These are phyloP conservation scores for Halocynthia aurantium DNA, from an alignment of 23 tunicate species.

Conservation along the genomic window DNA sequence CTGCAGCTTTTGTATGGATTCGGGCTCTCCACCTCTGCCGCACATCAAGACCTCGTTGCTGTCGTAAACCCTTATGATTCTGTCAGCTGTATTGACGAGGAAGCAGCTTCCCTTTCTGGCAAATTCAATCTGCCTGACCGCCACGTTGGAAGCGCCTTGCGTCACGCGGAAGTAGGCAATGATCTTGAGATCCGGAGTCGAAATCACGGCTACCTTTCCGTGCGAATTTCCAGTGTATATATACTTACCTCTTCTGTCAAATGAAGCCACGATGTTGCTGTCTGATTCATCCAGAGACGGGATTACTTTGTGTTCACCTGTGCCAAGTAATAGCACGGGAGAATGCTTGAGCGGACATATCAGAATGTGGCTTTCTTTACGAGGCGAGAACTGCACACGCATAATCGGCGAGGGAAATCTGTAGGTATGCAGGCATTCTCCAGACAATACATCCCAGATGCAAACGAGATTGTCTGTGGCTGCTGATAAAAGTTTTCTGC, in stretches of 20 bases:
- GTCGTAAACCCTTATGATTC: slow-evolving; percentile 90
- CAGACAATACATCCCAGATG: slow-evolving; percentile 94
- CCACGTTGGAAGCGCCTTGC: slow-evolving; percentile 68
- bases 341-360: slow-evolving; percentile 85
- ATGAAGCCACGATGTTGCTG: slow-evolving; percentile 67
- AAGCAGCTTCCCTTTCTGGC: slow-evolving; percentile 88
- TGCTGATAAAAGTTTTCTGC: slow-evolving; percentile 82
- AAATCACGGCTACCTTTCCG: slow-evolving; percentile 74
- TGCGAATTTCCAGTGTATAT: slow-evolving; percentile 85
- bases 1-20: slow-evolving; percentile 86
- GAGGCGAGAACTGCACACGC: slow-evolving; percentile 83
- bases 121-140: slow-evolving; percentile 88
- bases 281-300: slow-evolving; percentile 33
- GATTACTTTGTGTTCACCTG: slow-evolving; percentile 18
- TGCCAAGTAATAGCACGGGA: slow-evolving; percentile 58
- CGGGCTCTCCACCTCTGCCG: slow-evolving; percentile 85
- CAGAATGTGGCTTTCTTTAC: slow-evolving; percentile 42
- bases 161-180: slow-evolving; percentile 81
- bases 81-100: slow-evolving; percentile 87
- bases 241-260: slow-evolving; percentile 74
- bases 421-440: slow-evolving; percentile 83
- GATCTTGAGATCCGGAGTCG: slow-evolving; percentile 42
- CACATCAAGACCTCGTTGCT: slow-evolving; percentile 89
- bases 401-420: slow-evolving; percentile 83
- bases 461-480: slow-evolving; percentile 94